Evolutionary conservation across 2,888 invertebrate species (phyloP), one percentile per base, ranked within the genome.

Genomic region (Dryocosmus kuriphilus): DNA sequence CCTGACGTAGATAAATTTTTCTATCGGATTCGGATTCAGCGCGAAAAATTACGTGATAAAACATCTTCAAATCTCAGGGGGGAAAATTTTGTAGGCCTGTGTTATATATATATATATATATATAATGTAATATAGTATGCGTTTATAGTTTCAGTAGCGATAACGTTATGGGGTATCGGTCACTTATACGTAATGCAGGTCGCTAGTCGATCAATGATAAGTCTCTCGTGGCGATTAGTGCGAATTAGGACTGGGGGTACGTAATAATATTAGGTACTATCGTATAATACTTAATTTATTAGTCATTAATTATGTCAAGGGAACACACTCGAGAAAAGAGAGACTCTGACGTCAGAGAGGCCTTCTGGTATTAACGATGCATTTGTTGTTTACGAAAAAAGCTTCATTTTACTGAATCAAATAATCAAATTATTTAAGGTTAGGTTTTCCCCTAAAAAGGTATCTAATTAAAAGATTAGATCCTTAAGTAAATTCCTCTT

Each of bases 251-350:
- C 11, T 14, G 5, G 27, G 41, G 51, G 71, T 32, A 71, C 71
- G 71, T 71, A 51, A 71, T 71, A 51, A 71, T 71, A 71, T 71
- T 71, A 51, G 71, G 71, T 71, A 71, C 71, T 71, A 71, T 71
- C 71, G 71, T 71, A 51, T 71, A 14, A 51, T 71, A 71, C 67
- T 71, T 71, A 71, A 41, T 16, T 65, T 27, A 11, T 51, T 51
- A 71, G n/a, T 71, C n/a, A 51, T n/a, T 71, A 67, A 71, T 71
- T 71, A 71, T 51, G 46, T 30, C 30, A 71, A 14, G 30, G 30
- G 19, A 71, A 27, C 30, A 30, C n/a, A 71, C 51, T 71, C 51
- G 41, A 71, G 71, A 46, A 71, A 22, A 51, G 51, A 46, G 27
- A 5, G n/a, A 35, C 65, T 46, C 27, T 51, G 46, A 30, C 71